A percentile compares a stretch with the other conserved stretches of the same genome.
These are phyloP conservation scores for Heterotis niloticus DNA, from an alignment of 2,113 vertebrate genomes.

Conservation along the genomic window DNA sequence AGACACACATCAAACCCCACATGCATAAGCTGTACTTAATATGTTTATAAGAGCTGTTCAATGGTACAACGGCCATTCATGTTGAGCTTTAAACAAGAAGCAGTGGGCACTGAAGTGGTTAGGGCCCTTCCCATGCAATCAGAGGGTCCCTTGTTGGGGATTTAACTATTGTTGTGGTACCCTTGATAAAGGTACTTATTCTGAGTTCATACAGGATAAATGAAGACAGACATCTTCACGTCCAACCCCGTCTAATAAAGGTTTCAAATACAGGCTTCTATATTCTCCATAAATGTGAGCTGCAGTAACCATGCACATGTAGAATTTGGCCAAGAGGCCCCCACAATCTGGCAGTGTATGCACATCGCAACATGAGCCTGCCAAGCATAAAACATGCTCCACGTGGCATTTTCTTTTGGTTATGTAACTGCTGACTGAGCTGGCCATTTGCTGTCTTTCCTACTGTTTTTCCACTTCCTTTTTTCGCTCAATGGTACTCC, in stretches of 20 bases:
- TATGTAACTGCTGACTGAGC: conserved; percentile 26
- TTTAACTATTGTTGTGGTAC: too few relatives aligned
- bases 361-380: conserved; percentile 14
- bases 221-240: not conserved
- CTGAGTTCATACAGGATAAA: too few relatives aligned
- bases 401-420: conserved; percentile 27
- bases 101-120: too few relatives aligned
- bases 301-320: conserved; percentile 17
- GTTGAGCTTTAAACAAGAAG: too few relatives aligned
- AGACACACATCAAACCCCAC: too few relatives aligned
- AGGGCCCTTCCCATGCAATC: too few relatives aligned
- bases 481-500: not conserved
- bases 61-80: too few relatives aligned
- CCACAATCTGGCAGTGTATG: not conserved
- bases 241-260: not conserved
- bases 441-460: not conserved
- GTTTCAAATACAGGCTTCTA: not conserved
- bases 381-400: conserved; percentile 10
- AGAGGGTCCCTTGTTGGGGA: too few relatives aligned
- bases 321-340: conserved; percentile 9
- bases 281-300: conserved; percentile 10
- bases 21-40: too few relatives aligned
- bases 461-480: not conserved
- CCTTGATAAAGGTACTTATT: too few relatives aligned
- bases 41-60: too few relatives aligned